Percentiles rank a stretch among this genome's conserved stretches.
Conservation (phyloP, 2,888 invertebrate genomes). For the Chalcis sispes region DNA sequence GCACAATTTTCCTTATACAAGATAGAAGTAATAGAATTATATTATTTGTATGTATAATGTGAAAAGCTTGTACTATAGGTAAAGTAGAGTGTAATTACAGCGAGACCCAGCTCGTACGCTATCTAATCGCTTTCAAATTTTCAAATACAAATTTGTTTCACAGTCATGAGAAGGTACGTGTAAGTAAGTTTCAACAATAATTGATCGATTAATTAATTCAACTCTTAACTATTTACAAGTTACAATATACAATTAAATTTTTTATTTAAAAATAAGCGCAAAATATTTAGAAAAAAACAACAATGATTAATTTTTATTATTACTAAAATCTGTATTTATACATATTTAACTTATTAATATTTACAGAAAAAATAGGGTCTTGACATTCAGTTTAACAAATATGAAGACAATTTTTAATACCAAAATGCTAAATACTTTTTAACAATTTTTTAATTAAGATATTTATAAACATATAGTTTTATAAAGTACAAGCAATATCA, state of each 20-base stretch:
- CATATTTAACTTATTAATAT: slow-evolving; percentile 32
- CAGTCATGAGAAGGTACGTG: slow-evolving; percentile 36
- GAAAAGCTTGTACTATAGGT: slow-evolving; percentile 55
- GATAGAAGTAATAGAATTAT: slow-evolving; percentile 42
- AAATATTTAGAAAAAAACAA: slow-evolving; percentile 25
- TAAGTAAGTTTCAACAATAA: slow-evolving; percentile 48
- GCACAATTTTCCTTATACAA: slow-evolving; percentile 45
- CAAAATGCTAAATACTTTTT: too few relatives aligned
- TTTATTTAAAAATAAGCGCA: slow-evolving; percentile 15
- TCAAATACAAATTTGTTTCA: slow-evolving; percentile 37
- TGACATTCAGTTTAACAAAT: slow-evolving; percentile 2
- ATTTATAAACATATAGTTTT: not conserved
- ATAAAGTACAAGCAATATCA: slow-evolving; percentile 14
- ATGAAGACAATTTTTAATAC: not conserved
- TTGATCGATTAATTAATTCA: slow-evolving; percentile 32
- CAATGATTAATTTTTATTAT: not conserved
- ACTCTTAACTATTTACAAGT: slow-evolving; percentile 47
- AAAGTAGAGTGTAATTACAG: slow-evolving; percentile 35
- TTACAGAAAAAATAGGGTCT: slow-evolving; percentile 14
- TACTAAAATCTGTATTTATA: slow-evolving; percentile 17
- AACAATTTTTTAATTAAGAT: too few relatives aligned
- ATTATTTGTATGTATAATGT: slow-evolving; percentile 48
- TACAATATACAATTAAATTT: slow-evolving; percentile 25
- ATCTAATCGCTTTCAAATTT: slow-evolving; percentile 28
- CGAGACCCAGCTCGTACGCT: slow-evolving; percentile 50